Conservation (phyloP, 2,113 vertebrate genomes). For the Vidua chalybeata region DNA sequence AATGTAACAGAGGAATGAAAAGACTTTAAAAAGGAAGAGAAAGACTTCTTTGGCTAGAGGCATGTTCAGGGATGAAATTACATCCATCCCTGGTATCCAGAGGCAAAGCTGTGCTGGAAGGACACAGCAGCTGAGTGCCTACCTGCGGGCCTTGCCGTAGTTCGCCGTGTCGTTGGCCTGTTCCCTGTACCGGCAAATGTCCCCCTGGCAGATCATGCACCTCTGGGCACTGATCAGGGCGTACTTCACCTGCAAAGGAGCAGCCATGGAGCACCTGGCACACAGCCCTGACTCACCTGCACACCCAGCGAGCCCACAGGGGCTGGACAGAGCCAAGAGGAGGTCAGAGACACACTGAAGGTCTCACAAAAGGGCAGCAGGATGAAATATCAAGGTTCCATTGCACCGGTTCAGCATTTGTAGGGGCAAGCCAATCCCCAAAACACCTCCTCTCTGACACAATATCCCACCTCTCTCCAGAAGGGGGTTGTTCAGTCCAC, state of each 20-base stretch:
- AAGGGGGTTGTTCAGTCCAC: neutral
- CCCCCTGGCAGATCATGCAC: slow-evolving; percentile 97
- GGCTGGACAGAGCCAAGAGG: neutral
- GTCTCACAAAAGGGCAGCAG: neutral
- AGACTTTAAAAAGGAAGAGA: neutral
- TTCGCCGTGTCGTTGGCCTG: slow-evolving; percentile 95
- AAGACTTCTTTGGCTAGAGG: neutral
- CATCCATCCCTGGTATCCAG: neutral
- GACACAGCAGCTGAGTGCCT: slow-evolving; percentile 86
- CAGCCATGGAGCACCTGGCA: neutral
- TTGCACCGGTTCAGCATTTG: neutral
- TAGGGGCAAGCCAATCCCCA: neutral
- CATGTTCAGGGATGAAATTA: neutral
- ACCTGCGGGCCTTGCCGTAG: slow-evolving; percentile 98
- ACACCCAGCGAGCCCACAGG: neutral
- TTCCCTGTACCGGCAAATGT: slow-evolving; percentile 94
- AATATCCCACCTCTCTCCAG: neutral
- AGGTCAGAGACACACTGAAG: neutral
- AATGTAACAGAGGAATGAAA: neutral
- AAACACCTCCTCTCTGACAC: neutral
- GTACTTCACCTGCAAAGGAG: slow-evolving; percentile 90
- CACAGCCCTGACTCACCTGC: neutral
- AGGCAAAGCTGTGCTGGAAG: neutral
- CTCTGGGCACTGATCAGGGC: slow-evolving; percentile 96
- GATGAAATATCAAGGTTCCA: neutral